phyloP scores from a whole-genome alignment of 1,140 invertebrate species.

The Drosophila fuyamai region DNA sequence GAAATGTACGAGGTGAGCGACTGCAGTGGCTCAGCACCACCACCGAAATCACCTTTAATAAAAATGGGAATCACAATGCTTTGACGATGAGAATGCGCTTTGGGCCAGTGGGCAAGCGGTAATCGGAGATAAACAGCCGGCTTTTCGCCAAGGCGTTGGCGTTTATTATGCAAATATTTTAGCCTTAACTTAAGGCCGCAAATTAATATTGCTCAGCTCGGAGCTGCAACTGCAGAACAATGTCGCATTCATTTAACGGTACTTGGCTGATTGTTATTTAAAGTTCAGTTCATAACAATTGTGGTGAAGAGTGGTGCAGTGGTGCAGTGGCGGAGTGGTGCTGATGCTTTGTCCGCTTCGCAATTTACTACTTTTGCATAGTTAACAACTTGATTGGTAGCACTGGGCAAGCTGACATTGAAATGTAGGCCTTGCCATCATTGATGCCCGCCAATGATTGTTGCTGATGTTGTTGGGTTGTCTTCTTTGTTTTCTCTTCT shows the following conservation, averaged over 20 bases:
- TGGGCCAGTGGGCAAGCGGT: conserved; percentile 42
- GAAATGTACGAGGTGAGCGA: conserved; percentile 77
- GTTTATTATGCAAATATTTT: conserved; percentile 82
- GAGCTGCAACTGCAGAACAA: conserved; percentile 49
- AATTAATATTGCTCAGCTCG: conserved; percentile 66
- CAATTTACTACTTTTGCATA: conserved; percentile 78
- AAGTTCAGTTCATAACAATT: conserved; percentile 82
- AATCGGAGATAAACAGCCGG: conserved; percentile 33
- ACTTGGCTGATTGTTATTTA: conserved; percentile 82
- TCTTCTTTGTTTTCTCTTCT: conserved; percentile 16
- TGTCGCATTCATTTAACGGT: conserved; percentile 82
- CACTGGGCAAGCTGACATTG: conserved; percentile 78
- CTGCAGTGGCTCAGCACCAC: conserved; percentile 48
- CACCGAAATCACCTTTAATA: conserved; percentile 25
- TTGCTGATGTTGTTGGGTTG: conserved; percentile 34
- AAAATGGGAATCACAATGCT: conserved; percentile 58
- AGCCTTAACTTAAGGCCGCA: conserved; percentile 71
- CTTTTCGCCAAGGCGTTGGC: conserved; percentile 68
- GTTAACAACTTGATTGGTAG: conserved; percentile 82
- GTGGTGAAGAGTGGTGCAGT: conserved; percentile 16
- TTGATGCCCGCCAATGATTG: conserved; percentile 81
- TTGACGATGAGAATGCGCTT: conserved; percentile 63
- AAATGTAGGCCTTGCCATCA: conserved; percentile 77
- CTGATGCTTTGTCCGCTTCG: conserved; percentile 55
- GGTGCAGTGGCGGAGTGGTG: conserved; percentile 23